Evolutionary conservation across 2,797 vertebrate genomes (phyloP).

Genomic region (Amblyraja radiata): DNA sequence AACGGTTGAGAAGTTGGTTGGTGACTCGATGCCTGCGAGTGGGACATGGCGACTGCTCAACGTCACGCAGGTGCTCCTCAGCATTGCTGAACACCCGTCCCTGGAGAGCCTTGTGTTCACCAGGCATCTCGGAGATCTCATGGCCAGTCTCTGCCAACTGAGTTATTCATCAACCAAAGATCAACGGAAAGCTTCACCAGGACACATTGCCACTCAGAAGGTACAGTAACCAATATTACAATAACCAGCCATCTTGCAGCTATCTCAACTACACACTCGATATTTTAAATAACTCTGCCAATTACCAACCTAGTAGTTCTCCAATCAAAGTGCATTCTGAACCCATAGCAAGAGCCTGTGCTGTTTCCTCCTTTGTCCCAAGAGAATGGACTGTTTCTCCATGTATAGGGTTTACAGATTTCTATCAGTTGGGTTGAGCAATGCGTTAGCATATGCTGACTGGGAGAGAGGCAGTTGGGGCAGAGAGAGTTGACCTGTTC

Average conservation of each 20-base stretch:
- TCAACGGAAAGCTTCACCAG: constrained; percentile 37
- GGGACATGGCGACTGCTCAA: constrained; percentile 54
- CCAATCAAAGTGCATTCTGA: too few species aligned
- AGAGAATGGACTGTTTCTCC: too few species aligned
- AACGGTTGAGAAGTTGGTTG: constrained; percentile 55
- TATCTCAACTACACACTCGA: not conserved
- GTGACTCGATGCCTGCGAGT: constrained; percentile 33
- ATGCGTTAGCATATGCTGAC: not conserved
- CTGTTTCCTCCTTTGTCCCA: too few species aligned
- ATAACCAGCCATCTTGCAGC: not conserved
- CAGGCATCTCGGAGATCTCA: constrained; percentile 75
- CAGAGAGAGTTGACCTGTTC: not conserved
- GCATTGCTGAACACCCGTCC: constrained; percentile 56
- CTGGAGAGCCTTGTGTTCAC: constrained; percentile 69
- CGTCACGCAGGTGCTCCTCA: constrained; percentile 57
- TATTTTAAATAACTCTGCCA: too few species aligned
- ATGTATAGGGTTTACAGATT: too few species aligned
- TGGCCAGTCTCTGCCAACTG: constrained; percentile 77
- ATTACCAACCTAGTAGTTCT: too few species aligned
- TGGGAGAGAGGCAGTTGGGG: too few species aligned
- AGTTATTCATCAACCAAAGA: constrained; percentile 62
- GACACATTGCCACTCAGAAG: constrained; percentile 45
- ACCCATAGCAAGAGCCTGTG: too few species aligned
- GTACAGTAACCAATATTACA: constrained; percentile 43
- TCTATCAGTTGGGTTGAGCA: not conserved